Evolutionary conservation across 2,888 invertebrate genomes (phyloP), one percentile per base, ranked within the genome.

Genomic region (Lomographa bimaculata): DNA sequence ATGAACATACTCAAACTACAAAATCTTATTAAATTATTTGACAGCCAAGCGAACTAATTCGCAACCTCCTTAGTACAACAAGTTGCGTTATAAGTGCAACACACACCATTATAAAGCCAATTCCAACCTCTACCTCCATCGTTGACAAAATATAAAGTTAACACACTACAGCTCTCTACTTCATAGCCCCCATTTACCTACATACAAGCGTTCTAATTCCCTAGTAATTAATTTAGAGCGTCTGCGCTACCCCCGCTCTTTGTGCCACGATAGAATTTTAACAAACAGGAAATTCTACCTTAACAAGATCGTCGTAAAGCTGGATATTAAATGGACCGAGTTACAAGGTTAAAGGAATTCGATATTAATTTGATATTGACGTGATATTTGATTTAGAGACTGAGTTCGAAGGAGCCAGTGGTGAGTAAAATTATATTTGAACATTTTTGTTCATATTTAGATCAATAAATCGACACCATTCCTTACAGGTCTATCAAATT

Each of bases 191-290:
- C 35, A 32, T 32, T 36, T 37, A 27, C 36, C 42, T 24, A 32
- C 42, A 27, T 34, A 33, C 25, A 38, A 37, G 27, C 45, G 43
- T 38, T 46, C 46, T 50, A 54, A 52, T 54, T 54, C 52, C 46
- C 45, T 44, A 36, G 45, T 54, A 54, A 57, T 57, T 57, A 57
- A 57, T 57, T 54, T 54, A 50, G 45, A 49, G 46, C 42, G 49
- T 14, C 37, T 32, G 45, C 47, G 36, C 41, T 34, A 17, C 36
- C 33, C 40, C 23, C 21, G 35, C 19, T 30, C 51, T 41, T 43
- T 33, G 40, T 41, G 18, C 16, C 39, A 46, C 43, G 35, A 8
- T 29, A 27, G 35, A 19, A 14, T n/a, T 20, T 19, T 32, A 17
- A 1, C 9, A 4, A 18, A 29, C 32, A 29, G 36, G 27, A 50